Evolutionary conservation across 2,888 invertebrate species (phyloP).

Genomic region (Drosophila maculinotata): DNA sequence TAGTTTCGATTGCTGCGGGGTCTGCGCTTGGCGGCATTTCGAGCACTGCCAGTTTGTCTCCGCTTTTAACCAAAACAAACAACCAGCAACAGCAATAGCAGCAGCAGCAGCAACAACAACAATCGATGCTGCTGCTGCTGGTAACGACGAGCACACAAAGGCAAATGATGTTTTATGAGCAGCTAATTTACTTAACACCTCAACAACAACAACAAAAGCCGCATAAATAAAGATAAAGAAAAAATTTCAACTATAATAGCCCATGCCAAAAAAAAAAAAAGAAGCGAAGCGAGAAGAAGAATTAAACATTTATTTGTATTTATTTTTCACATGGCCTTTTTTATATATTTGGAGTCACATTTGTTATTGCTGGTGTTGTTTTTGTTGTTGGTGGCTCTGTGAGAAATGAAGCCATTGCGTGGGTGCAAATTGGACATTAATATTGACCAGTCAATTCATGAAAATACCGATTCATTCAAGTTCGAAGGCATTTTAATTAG

Average conservation of each 20-base stretch:
- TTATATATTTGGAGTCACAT: conserved; percentile 43
- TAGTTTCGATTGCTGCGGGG: conserved; percentile 37
- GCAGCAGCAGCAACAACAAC: conserved; percentile 40
- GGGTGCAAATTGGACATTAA: conserved; percentile 72
- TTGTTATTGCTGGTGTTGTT: conserved; percentile 12
- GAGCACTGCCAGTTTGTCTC: conserved; percentile 75
- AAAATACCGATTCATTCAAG: conserved; percentile 76
- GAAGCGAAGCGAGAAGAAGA: conserved; percentile 24
- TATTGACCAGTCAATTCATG: conserved; percentile 74
- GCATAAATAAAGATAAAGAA: conserved; percentile 51
- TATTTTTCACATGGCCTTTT: conserved; percentile 75
- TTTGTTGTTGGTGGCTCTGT: conserved; percentile 14
- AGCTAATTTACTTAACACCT: conserved; percentile 82
- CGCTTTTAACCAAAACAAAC: conserved; percentile 67
- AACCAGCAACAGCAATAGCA: conserved; percentile 46
- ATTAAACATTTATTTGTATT: conserved; percentile 65
- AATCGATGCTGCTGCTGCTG: conserved; percentile 46
- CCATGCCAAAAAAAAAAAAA: conserved; percentile 42
- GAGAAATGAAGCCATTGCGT: conserved; percentile 48
- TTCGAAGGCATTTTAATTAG: conserved; percentile 73
- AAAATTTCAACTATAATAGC: conserved; percentile 65
- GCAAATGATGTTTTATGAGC: conserved; percentile 80
- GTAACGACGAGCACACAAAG: conserved; percentile 62
- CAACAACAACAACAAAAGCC: conserved; percentile 53
- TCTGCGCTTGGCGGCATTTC: conserved; percentile 48